Base-by-base conservation (phyloP, 2,113 vertebrate species). In the Lycaon pictus region DNA sequence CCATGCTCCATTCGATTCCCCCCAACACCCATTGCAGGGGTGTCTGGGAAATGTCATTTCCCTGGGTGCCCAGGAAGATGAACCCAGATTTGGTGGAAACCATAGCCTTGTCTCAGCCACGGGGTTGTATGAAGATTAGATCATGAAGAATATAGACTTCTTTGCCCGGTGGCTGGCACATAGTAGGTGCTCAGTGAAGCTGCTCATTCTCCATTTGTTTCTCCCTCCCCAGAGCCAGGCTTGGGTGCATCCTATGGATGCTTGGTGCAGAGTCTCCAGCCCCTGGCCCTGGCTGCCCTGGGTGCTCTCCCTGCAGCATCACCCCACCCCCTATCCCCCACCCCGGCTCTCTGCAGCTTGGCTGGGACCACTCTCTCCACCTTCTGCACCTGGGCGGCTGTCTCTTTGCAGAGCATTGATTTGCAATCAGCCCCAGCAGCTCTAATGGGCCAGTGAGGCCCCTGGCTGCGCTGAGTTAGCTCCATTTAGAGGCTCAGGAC, bases 171-270 rank as follows among this genome's bases (percentile, higher is more conserved):
- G 22, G 27, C 65, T n/a, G 87, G 74, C 67, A 35, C 80, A 27
- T 0, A 67, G 48, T 15, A 56, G 72, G 51, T 56, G 53, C 51
- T 58, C 53, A 27, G 0, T 5, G 1, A 83, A 88, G 29, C 10
- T 67, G 60, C 11, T 7, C 3, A 0, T 29, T 53, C 12, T 71
- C 43, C 20, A 0, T 17, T 10, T 55, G 16, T 62, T 65, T 71
- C 74, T 92, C 29, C 43, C 11, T 11, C 16, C 53, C 37, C 7
- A 60, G 37, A 32, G 4, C 13, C 29, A 63, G 87, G 25, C 20
- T 10, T 1, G 29, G 1, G 16, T 32, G 22, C 0, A 0, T 9
- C 3, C 0, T 1, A 0, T 2, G 53, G 17, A 0, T 2, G 15
- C 11, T 7, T 0, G 6, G 13, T 2, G 6, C 79, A 19, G 17